These are phyloP conservation scores for Saccostrea cuccullata DNA, from an alignment of 1,140 invertebrate genomes.

Conservation along the genomic window DNA sequence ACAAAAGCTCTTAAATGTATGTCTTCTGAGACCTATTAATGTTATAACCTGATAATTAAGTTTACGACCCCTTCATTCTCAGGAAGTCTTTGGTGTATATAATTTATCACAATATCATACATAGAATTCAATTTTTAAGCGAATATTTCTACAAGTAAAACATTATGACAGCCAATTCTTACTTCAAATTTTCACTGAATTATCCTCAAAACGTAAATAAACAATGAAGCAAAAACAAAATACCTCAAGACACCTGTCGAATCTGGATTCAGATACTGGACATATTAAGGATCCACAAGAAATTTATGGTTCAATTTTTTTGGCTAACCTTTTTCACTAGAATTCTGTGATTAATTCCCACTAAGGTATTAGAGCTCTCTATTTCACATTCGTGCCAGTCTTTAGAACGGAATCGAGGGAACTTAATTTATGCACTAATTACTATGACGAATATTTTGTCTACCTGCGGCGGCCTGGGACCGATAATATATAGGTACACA, in stretches of 20 bases:
- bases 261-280: neutral
- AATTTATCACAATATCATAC: no score
- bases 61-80: neutral
- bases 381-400: constrained; percentile 1
- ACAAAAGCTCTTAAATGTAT: constrained; percentile 6
- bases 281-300: neutral
- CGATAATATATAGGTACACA: neutral
- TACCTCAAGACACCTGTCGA: neutral
- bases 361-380: neutral
- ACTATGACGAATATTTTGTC: constrained; percentile 5
- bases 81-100: neutral
- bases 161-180: no score
- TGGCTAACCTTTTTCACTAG: neutral
- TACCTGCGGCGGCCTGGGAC: neutral
- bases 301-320: neutral
- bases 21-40: neutral
- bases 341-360: neutral
- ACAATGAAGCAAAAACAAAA: neutral
- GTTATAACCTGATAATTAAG: neutral
- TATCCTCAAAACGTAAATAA: neutral
- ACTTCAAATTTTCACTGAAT: neutral
- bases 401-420: neutral
- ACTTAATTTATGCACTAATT: constrained; percentile 16
- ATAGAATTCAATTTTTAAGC: no score
- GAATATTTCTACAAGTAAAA: no score